A percentile compares a stretch with the other conserved stretches of the same genome.
These are phyloP conservation scores for Nibea coibor DNA, from an alignment of 2,113 vertebrate species.

Conservation along the genomic window DNA sequence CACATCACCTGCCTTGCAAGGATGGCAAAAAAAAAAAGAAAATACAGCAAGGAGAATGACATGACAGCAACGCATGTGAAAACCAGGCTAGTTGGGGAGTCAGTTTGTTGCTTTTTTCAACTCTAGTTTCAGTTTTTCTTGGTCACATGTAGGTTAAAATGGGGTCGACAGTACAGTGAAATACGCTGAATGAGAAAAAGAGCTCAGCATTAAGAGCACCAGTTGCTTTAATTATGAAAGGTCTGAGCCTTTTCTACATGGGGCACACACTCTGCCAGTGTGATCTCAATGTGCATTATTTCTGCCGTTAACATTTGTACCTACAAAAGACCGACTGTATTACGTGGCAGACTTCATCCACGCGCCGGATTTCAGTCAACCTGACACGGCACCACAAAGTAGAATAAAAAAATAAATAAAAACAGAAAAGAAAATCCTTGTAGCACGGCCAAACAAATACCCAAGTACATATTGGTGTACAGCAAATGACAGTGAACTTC, in stretches of 20 bases:
- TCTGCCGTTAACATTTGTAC: not conserved
- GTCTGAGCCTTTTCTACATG: too few relatives aligned
- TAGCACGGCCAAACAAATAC: not conserved
- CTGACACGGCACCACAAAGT: not conserved
- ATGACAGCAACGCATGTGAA: conserved; percentile 5
- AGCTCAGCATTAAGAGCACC: too few relatives aligned
- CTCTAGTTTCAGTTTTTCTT: too few relatives aligned
- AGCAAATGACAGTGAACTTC: not conserved
- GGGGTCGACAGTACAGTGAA: too few relatives aligned
- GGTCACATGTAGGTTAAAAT: too few relatives aligned
- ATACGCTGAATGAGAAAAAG: too few relatives aligned
- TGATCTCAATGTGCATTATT: not conserved
- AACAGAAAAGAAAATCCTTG: not conserved
- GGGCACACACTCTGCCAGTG: too few relatives aligned
- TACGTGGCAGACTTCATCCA: too few relatives aligned
- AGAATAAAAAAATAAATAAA: not conserved
- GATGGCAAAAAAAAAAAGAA: not conserved
- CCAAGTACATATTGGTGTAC: not conserved
- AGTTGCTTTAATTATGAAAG: not conserved
- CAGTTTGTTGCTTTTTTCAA: not conserved
- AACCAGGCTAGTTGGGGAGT: not conserved
- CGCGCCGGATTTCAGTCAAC: not conserved
- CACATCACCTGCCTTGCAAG: conserved; percentile 44
- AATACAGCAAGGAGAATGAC: not conserved
- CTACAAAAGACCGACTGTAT: not conserved